Evolutionary conservation across 2,113 vertebrate species (phyloP).

Genomic region (Cynoglossus semilaevis): DNA sequence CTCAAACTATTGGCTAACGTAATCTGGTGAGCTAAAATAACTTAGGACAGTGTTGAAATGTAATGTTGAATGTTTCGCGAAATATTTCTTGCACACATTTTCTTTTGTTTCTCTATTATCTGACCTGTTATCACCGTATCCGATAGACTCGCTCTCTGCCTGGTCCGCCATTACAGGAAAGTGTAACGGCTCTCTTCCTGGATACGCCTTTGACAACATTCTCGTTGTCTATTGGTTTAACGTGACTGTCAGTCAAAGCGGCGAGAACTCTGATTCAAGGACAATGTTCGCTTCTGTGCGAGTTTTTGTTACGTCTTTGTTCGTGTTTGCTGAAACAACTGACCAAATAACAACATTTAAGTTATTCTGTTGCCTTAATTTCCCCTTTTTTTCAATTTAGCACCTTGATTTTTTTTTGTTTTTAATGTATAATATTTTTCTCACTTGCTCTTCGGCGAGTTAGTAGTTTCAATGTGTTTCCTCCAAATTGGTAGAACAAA

Average conservation of each 20-base stretch:
- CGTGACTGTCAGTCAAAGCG: slow-evolving; percentile 12
- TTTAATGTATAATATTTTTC: too few relatives aligned
- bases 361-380: too few relatives aligned
- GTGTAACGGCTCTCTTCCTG: slow-evolving; percentile 66
- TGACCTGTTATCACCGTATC: slow-evolving; percentile 78
- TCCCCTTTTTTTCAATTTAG: too few relatives aligned
- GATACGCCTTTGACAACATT: slow-evolving; percentile 48
- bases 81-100: background rate
- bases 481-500: too few relatives aligned
- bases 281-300: background rate
- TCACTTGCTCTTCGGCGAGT: too few relatives aligned
- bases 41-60: background rate
- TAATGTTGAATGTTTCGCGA: too few relatives aligned
- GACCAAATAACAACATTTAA: too few relatives aligned
- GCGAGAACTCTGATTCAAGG: slow-evolving; percentile 35
- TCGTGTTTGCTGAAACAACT: slow-evolving; percentile 10
- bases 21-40: background rate
- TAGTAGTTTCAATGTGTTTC: too few relatives aligned
- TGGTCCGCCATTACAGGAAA: slow-evolving; percentile 81
- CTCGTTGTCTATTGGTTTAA: slow-evolving; percentile 39
- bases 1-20: slow-evolving; percentile 1
- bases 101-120: slow-evolving; percentile 6
- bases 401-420: too few relatives aligned
- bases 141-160: slow-evolving; percentile 73
- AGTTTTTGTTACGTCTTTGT: slow-evolving; percentile 51